Evolutionary conservation across 2,888 invertebrate species (phyloP).

Genomic region (Drosophila barbarae): DNA sequence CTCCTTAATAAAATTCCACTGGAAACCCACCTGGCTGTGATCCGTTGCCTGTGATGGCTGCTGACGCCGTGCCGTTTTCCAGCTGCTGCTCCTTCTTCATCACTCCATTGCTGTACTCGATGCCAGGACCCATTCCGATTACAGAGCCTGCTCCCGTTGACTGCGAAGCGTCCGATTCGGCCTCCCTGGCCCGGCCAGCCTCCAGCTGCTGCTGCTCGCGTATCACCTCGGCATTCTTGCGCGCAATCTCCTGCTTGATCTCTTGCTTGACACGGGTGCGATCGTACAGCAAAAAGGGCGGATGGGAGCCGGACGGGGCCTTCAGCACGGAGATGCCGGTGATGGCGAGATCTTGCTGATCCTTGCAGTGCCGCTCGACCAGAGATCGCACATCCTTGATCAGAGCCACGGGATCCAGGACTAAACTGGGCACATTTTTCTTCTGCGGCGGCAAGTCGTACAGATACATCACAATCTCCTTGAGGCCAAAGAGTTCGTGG

Average conservation of each 20-base stretch:
- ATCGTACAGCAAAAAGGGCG: slow-evolving; percentile 72
- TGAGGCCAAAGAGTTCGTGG: slow-evolving; percentile 88
- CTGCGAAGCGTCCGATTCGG: slow-evolving; percentile 57
- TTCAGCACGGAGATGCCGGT: slow-evolving; percentile 90
- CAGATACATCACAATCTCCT: slow-evolving; percentile 94
- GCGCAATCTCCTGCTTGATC: slow-evolving; percentile 76
- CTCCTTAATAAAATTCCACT: not conserved
- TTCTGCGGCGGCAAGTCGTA: slow-evolving; percentile 93
- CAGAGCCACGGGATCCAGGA: slow-evolving; percentile 92
- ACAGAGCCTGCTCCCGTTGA: slow-evolving; percentile 28
- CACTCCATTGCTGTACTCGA: slow-evolving; percentile 65
- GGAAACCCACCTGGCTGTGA: slow-evolving; percentile 55
- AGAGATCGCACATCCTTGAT: slow-evolving; percentile 93
- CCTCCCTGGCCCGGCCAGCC: slow-evolving; percentile 64
- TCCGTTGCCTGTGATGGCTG: slow-evolving; percentile 27
- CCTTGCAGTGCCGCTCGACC: slow-evolving; percentile 93
- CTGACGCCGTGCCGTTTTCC: slow-evolving; percentile 62
- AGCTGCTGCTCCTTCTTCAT: slow-evolving; percentile 71
- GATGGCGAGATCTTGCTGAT: slow-evolving; percentile 89
- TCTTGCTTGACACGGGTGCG: slow-evolving; percentile 77
- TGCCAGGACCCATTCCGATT: slow-evolving; percentile 34
- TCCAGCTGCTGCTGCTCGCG: slow-evolving; percentile 73
- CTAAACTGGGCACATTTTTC: slow-evolving; percentile 94
- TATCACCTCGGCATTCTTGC: slow-evolving; percentile 75
- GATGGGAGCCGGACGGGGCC: slow-evolving; percentile 61